Base-by-base conservation (phyloP, 2,888 invertebrate species). In the Nomada ferruginata region DNA sequence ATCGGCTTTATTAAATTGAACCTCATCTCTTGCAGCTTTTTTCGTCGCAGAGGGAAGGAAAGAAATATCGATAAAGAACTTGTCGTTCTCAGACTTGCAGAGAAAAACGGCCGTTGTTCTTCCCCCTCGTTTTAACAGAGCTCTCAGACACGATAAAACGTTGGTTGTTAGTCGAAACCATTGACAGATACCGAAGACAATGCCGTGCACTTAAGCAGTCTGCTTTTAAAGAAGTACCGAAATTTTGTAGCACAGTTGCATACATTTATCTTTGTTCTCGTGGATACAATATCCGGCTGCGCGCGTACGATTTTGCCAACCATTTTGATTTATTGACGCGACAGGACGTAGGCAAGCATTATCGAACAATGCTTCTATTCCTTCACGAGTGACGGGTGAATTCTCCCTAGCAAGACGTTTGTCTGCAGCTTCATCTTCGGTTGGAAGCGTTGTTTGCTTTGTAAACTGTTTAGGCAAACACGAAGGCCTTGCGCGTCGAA, bases 151-250 rank as follows among this genome's bases (percentile, higher is more conserved):
- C 69, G 18, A 61, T 53, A 29, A 65, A 68, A 74, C 57, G 55
- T 23, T 50, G 29, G 29, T 53, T 66, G 66, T 82, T 74, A 57
- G 70, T 70, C 23, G 80, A 71, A 57, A 63, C 57, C 53, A 68
- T 63, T 70, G 75, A n/a, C 53, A 11, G 75, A 66, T 36, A 57
- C 44, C 50, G 80, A 64, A 71, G 75, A 82, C 75, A 82, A 80
- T 80, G 42, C 42, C 57, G 44, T 29, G 55, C 47, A 76, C 71
- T 76, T 71, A 13, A 59, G 59, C 7, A 5, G 52, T 20, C 36
- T 29, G 66, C 71, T 79, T 76, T 79, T 63, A 9, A 53, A 15
- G 55, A 36, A 26, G 2, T 15, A 29, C 20, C 57, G 29, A 69
- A 64, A 75, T 69, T 57, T 64, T 23, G 23, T 65, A 29, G 5